A percentile compares a stretch with the other conserved stretches of the same genome.
Conservation (phyloP, 2,113 vertebrate genomes). For the western clawed frog (Xenopus tropicalis) region DNA sequence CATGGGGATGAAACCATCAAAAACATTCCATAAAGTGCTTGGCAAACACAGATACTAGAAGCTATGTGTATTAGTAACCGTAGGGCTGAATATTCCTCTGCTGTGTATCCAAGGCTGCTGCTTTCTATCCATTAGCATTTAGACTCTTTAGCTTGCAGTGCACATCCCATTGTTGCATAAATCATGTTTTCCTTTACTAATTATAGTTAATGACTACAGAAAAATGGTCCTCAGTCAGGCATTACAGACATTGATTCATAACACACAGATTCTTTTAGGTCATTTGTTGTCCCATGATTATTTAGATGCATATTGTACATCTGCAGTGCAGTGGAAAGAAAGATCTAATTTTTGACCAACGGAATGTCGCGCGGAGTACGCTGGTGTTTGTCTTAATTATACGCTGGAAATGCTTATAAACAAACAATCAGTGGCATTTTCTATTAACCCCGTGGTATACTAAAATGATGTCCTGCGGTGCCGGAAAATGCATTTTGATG, state of each 20-base stretch:
- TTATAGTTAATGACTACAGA: slow-evolving; percentile 41
- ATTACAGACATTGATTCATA: slow-evolving; percentile 41
- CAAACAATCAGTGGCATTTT: slow-evolving; percentile 25
- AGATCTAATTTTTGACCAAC: slow-evolving; percentile 23
- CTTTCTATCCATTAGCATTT: neutral
- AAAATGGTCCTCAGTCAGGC: slow-evolving; percentile 33
- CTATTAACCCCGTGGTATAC: neutral
- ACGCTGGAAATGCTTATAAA: slow-evolving; percentile 4
- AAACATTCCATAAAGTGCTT: too few relatives aligned
- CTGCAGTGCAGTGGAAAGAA: slow-evolving; percentile 10
- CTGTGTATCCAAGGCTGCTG: neutral
- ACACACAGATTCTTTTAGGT: slow-evolving; percentile 14
- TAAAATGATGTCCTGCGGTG: neutral
- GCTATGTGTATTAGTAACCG: too few relatives aligned
- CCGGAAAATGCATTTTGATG: slow-evolving; percentile 23
- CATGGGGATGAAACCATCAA: too few relatives aligned
- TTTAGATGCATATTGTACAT: slow-evolving; percentile 30
- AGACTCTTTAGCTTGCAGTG: slow-evolving; percentile 22
- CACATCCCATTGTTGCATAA: slow-evolving; percentile 28
- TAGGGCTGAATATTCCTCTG: too few relatives aligned
- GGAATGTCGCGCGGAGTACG: neutral
- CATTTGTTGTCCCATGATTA: slow-evolving; percentile 37
- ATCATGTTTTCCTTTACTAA: slow-evolving; percentile 39
- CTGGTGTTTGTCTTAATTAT: slow-evolving; percentile 42
- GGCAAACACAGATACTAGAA: too few relatives aligned